A percentile compares a stretch with the other conserved stretches of the same genome.
Evolutionary conservation across 1,140 invertebrate genomes (phyloP).

Genomic region (Chrysomallon squamiferum): DNA sequence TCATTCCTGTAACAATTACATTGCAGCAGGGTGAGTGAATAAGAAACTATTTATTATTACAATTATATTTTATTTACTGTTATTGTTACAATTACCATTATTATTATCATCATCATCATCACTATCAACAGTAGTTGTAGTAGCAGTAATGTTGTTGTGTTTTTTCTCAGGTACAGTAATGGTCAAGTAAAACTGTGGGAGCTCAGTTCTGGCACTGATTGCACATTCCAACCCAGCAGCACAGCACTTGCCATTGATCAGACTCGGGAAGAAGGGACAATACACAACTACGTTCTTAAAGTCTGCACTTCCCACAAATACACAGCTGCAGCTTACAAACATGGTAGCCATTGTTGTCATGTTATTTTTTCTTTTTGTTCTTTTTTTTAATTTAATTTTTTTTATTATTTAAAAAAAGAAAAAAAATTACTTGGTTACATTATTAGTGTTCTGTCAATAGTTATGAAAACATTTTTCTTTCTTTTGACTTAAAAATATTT

Average conservation of each 20-base stretch:
- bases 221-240: slow-evolving; percentile 51
- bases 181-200: slow-evolving; percentile 54
- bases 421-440: slow-evolving; percentile 5
- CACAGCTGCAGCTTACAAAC: slow-evolving; percentile 45
- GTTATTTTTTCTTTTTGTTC: neutral
- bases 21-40: slow-evolving; percentile 53
- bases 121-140: neutral
- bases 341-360: no score
- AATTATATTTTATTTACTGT: neutral
- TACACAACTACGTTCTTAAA: slow-evolving; percentile 28
- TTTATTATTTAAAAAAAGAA: neutral
- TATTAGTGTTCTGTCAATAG: no score
- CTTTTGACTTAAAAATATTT: no score
- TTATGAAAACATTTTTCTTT: no score
- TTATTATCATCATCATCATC: neutral
- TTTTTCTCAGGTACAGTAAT: slow-evolving; percentile 46
- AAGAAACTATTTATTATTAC: neutral
- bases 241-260: slow-evolving; percentile 49
- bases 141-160: neutral
- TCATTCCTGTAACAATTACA: slow-evolving; percentile 25
- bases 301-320: slow-evolving; percentile 19
- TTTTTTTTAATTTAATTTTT: neutral
- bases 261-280: slow-evolving; percentile 32
- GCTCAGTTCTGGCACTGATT: slow-evolving; percentile 31
- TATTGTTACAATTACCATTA: neutral